These are phyloP conservation scores for Drosophila cognata DNA, from an alignment of 2,888 invertebrate species.

Conservation along the genomic window DNA sequence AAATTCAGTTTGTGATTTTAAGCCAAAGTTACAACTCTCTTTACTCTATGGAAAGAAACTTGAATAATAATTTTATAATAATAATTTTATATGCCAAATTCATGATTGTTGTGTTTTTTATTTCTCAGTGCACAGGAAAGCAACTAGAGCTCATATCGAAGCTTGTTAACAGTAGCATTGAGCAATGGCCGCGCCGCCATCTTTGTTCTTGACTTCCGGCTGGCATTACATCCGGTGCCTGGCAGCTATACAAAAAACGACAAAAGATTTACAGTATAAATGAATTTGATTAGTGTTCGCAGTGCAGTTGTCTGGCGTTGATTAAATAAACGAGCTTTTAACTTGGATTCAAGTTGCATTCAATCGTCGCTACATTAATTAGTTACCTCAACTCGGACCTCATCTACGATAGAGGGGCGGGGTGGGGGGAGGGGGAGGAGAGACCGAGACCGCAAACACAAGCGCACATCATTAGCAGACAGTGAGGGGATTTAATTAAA, in stretches of 20 bases:
- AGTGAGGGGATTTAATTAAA: conserved; percentile 73
- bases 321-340: conserved; percentile 37
- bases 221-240: conserved; percentile 68
- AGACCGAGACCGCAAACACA: conserved; percentile 33
- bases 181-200: conserved; percentile 42
- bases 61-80: background rate
- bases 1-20: background rate
- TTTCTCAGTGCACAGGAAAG: conserved; percentile 1
- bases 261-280: conserved; percentile 59
- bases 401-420: background rate
- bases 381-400: background rate
- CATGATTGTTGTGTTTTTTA: background rate
- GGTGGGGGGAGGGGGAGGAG: no score
- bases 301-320: conserved; percentile 17
- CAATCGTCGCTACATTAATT: conserved; percentile 26
- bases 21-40: background rate
- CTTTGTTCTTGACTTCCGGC: conserved; percentile 64
- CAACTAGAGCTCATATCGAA: conserved; percentile 47
- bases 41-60: background rate
- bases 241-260: conserved; percentile 60
- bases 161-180: conserved; percentile 49
- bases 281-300: conserved; percentile 68
- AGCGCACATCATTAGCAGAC: conserved; percentile 70
- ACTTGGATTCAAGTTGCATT: conserved; percentile 27
- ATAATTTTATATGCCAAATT: background rate